Base-by-base conservation (phyloP, 1,140 invertebrate species). In the Galleria mellonella region DNA sequence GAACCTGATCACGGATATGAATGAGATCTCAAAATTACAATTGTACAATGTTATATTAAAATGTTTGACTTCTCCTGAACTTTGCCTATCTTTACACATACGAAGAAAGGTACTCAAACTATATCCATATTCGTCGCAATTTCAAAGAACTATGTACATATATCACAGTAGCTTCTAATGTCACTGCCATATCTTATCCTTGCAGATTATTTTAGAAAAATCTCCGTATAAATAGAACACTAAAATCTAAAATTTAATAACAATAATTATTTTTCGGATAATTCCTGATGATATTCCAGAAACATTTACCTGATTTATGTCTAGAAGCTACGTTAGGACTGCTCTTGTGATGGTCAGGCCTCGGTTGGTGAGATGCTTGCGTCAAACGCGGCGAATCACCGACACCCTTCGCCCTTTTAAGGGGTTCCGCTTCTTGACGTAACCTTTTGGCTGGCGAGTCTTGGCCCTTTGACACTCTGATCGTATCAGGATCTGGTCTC, bases 251-350 rank as follows among this genome's bases (percentile, higher is more conserved):
- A 23, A 23, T 23, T 23, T 3, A 6, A 23, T 3, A 3, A 3
- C 17, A 23, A 3, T 23, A 2, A 23, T 6, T 23, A 6, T 23
- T 23, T 6, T 23, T 6, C 6, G 2, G 17, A 23, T 23, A 23
- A 6, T 23, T 2, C 6, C 17, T 23, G 2, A 23, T 23, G 2
- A 23, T 23, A 23, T 23, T 6, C 2, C 2, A 30, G 3, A 8
- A 29, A 17, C 13, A 39, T 51, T 62, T 43, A 85, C 78, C 72
- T 40, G 66, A 54, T 62, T 85, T 85, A 53, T 79, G 69, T 13
- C 78, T 71, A 0, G 82, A 83, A 9, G 82, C 78, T 10, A 85
- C 82, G 47, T 85, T 85, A n/a, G 82, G 82, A 47, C 78, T 85
- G 39, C 82, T 85, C 33, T 85, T 85, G 36, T 85, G 62, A 44